Evolutionary conservation across 1,140 invertebrate genomes (phyloP).

Genomic region (Plodia interpunctella): DNA sequence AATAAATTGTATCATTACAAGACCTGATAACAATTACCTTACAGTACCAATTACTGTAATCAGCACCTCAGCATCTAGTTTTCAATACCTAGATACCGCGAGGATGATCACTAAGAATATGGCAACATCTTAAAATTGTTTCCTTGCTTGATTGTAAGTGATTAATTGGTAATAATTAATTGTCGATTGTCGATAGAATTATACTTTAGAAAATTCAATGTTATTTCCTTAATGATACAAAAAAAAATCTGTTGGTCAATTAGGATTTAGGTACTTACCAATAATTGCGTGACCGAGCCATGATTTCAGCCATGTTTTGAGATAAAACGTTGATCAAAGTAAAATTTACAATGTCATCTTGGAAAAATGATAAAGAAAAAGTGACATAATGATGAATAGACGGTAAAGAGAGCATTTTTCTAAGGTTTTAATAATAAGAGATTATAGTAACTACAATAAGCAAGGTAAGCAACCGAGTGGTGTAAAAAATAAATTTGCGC

Average conservation of each 20-base stretch:
- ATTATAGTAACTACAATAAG: not conserved
- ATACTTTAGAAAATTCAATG: not conserved
- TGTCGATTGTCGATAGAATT: too few species aligned
- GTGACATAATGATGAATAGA: not conserved
- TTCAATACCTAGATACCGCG: too few species aligned
- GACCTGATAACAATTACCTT: too few species aligned
- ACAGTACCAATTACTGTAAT: too few species aligned
- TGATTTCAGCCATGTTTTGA: not conserved
- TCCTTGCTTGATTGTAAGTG: too few species aligned
- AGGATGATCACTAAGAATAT: too few species aligned
- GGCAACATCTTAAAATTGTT: too few species aligned
- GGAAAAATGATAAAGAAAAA: not conserved
- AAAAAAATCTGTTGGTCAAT: not conserved
- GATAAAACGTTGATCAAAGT: not conserved
- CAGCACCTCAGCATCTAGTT: too few species aligned
- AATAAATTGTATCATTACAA: too few species aligned
- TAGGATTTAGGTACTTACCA: conserved; percentile 4
- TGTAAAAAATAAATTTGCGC: not conserved
- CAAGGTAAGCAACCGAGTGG: not conserved
- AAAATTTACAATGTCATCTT: not conserved
- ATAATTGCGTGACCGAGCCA: not conserved
- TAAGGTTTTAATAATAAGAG: too few species aligned
- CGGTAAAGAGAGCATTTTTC: not conserved
- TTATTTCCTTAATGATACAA: conserved; percentile 6
- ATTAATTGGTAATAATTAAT: too few species aligned